Conservation (phyloP, 2,888 invertebrate genomes). For the Plemyria rubiginata region DNA sequence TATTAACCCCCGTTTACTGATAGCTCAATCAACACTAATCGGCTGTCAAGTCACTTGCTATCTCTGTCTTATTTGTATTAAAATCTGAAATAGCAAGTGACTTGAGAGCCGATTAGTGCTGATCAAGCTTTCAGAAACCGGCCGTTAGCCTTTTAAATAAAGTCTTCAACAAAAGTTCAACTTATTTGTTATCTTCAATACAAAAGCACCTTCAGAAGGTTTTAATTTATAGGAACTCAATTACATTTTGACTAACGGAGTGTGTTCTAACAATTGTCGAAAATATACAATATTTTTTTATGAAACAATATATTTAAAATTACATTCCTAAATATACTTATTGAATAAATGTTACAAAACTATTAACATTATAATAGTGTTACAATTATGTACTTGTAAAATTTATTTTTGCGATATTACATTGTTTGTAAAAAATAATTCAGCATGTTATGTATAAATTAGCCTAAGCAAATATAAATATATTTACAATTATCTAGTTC, state of each 20-base stretch:
- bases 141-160: no score
- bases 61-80: no score
- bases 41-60: no score
- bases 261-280: neutral
- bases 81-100: no score
- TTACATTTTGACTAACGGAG: no score
- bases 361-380: conserved; percentile 1
- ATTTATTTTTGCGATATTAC: conserved; percentile 1
- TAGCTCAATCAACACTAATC: no score
- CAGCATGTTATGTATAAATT: neutral
- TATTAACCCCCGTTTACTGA: no score
- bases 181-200: neutral
- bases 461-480: conserved; percentile 18
- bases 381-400: conserved; percentile 6
- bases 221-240: no score
- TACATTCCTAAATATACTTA: conserved; percentile 21
- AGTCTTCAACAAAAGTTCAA: neutral
- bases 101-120: no score
- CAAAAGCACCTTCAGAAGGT: no score
- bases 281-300: conserved; percentile 10
- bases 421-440: conserved; percentile 14
- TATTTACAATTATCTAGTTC: conserved; percentile 23
- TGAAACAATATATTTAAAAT: conserved; percentile 13
- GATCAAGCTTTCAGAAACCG: no score
- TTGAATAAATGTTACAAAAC: neutral